Conservation (phyloP, 2,888 invertebrate species). For the Celastrina argiolus region DNA sequence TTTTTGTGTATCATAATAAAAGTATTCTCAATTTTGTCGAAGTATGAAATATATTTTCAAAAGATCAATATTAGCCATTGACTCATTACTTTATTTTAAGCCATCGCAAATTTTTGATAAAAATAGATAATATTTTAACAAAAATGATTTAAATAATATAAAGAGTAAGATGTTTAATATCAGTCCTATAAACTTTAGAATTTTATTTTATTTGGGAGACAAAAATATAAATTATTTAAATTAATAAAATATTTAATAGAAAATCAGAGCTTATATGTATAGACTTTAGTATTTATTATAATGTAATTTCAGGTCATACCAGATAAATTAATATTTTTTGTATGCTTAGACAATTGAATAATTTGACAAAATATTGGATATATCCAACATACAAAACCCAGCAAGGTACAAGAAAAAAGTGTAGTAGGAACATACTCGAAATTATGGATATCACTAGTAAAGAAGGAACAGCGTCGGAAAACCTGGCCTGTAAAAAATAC, state of each 20-base stretch:
- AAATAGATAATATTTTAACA: neutral
- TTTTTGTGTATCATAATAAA: neutral
- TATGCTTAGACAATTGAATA: slow-evolving; percentile 4
- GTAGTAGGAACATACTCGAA: neutral
- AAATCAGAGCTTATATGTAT: too few relatives aligned
- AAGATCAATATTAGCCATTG: slow-evolving; percentile 15
- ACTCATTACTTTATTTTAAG: slow-evolving; percentile 17
- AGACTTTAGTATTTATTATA: neutral
- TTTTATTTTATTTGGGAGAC: too few relatives aligned
- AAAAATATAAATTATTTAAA: neutral
- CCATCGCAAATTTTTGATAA: slow-evolving; percentile 3
- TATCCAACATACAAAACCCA: neutral
- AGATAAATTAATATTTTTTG: neutral
- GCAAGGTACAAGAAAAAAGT: neutral
- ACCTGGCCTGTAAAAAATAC: slow-evolving; percentile 54
- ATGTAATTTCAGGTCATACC: slow-evolving; percentile 1
- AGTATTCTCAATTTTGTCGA: neutral
- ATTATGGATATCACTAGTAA: slow-evolving; percentile 41
- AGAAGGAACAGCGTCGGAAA: slow-evolving; percentile 44
- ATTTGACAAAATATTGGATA: neutral
- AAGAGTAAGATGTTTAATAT: neutral
- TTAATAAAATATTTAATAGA: too few relatives aligned
- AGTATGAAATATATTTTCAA: neutral
- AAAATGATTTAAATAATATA: neutral
- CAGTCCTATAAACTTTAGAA: neutral